A percentile compares a stretch with the other conserved stretches of the same genome.
Evolutionary conservation across 1,140 invertebrate species (phyloP).

Genomic region (Arctopsyche grandis): DNA sequence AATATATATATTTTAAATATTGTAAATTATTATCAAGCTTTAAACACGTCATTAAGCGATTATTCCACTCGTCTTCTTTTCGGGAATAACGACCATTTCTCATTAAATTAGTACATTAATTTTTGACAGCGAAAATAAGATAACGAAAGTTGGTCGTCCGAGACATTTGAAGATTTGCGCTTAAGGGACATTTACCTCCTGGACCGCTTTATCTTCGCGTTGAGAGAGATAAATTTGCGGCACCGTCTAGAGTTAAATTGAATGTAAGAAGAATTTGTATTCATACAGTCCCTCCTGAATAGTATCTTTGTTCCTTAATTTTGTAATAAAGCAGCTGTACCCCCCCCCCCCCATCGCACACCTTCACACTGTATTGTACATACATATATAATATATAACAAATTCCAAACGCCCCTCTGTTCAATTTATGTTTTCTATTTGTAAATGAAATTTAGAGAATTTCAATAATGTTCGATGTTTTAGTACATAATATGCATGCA

Average conservation of each 20-base stretch:
- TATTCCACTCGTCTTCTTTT: not conserved
- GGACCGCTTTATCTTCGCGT: constrained; percentile 36
- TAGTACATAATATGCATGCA: no score
- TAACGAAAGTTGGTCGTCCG: constrained; percentile 11
- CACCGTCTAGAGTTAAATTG: constrained; percentile 44
- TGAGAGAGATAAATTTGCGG: constrained; percentile 43
- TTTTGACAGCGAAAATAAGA: not conserved
- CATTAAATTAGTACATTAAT: constrained; percentile 20
- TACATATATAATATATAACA: not conserved
- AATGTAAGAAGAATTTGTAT: constrained; percentile 47
- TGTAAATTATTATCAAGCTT: no score
- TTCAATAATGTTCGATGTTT: not conserved
- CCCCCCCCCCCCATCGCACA: not conserved
- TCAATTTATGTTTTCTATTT: not conserved
- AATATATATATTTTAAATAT: no score
- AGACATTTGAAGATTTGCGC: constrained; percentile 33
- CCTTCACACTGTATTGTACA: not conserved
- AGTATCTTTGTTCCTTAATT: constrained; percentile 35
- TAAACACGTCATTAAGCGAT: no score
- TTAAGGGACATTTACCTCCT: constrained; percentile 24
- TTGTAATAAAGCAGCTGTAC: constrained; percentile 30
- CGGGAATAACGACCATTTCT: not conserved
- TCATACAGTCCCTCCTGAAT: constrained; percentile 32
- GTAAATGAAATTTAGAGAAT: not conserved
- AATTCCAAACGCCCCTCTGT: not conserved